Percentiles rank a stretch among this genome's conserved stretches.
phyloP scores from a whole-genome alignment of 2,888 invertebrate genomes.

The Neoascia interrupta region DNA sequence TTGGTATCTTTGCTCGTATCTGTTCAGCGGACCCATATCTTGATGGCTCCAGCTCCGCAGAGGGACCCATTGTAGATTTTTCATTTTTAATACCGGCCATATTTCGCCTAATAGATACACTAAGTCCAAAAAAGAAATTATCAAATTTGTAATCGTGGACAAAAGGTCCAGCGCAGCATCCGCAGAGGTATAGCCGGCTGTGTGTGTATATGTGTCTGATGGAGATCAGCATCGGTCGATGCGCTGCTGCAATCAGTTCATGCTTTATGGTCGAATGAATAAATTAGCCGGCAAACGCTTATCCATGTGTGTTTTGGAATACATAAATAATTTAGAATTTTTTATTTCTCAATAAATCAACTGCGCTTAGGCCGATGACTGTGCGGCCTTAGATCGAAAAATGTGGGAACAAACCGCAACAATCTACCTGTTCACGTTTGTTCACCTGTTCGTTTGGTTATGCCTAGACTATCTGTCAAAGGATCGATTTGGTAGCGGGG shows the following conservation, averaged over 20 bases:
- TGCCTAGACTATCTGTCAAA: conserved; percentile 39
- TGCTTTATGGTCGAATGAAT: conserved; percentile 63
- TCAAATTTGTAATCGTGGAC: conserved; percentile 67
- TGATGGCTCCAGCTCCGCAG: conserved; percentile 63
- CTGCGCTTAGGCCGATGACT: conserved; percentile 54
- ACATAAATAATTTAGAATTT: conserved; percentile 63
- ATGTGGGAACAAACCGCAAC: conserved; percentile 38
- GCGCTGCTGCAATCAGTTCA: conserved; percentile 65
- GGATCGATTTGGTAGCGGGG: conserved; percentile 29
- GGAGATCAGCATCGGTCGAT: conserved; percentile 34
- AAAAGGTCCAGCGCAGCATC: conserved; percentile 37
- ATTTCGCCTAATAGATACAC: conserved; percentile 62
- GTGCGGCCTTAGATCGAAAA: conserved; percentile 6
- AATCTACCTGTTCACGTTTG: conserved; percentile 35
- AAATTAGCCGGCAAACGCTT: conserved; percentile 49
- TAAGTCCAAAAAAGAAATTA: conserved; percentile 50
- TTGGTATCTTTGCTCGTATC: conserved; percentile 19
- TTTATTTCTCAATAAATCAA: conserved; percentile 65
- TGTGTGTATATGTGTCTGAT: no score
- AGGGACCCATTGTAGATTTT: conserved; percentile 30
- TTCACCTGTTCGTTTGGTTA: conserved; percentile 42
- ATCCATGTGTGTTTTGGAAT: conserved; percentile 41
- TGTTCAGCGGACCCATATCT: conserved; percentile 39
- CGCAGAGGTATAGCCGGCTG: not conserved
- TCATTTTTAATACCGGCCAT: conserved; percentile 55